These are phyloP conservation scores for Caenorhabditis parvicauda DNA, from an alignment of 2,888 invertebrate species.

Conservation along the genomic window DNA sequence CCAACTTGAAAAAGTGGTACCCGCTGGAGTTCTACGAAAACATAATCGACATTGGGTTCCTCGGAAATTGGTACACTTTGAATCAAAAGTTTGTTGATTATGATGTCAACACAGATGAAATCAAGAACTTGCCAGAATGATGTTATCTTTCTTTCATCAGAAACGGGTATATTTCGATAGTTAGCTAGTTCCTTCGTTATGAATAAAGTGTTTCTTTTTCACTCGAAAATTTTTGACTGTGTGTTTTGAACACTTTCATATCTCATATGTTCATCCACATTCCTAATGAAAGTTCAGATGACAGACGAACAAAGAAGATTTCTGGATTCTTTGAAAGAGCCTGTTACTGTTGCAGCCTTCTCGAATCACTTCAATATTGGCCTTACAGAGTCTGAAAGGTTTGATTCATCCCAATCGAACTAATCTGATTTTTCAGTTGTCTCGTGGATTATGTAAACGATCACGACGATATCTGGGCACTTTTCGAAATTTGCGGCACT, in stretches of 20 bases:
- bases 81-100: slow-evolving; percentile 43
- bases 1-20: slow-evolving; percentile 43
- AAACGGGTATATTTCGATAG: slow-evolving; percentile 3
- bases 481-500: no score
- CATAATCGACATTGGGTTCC: slow-evolving; percentile 49
- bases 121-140: slow-evolving; percentile 20
- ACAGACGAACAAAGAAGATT: no score
- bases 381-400: no score
- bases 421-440: no score
- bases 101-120: slow-evolving; percentile 39
- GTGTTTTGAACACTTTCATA: background rate
- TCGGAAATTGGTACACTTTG: slow-evolving; percentile 45
- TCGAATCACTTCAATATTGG: no score
- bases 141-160: slow-evolving; percentile 2
- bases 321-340: no score
- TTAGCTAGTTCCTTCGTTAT: background rate
- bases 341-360: no score
- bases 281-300: no score
- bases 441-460: no score
- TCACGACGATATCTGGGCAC: no score
- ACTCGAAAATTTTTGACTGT: background rate
- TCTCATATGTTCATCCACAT: no score
- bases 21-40: slow-evolving; percentile 47
- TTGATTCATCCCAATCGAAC: no score
- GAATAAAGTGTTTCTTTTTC: background rate